A percentile compares a stretch with the other conserved stretches of the same genome.
Conservation (phyloP, 2,113 vertebrate species). For the Condylura cristata region DNA sequence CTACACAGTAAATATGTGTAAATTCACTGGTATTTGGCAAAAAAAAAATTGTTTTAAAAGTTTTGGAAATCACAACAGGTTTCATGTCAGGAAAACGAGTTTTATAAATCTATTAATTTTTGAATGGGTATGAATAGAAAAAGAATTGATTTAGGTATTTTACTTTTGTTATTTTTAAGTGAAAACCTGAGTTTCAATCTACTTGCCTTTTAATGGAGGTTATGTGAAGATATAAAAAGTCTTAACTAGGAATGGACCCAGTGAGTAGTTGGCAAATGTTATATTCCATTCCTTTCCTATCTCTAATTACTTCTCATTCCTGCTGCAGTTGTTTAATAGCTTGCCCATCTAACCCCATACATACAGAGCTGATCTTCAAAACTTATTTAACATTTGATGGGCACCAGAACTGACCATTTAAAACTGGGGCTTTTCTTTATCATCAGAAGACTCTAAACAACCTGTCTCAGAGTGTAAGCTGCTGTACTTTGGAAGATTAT, state of each 20-base stretch:
- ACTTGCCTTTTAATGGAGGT: background rate
- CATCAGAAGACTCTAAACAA: background rate
- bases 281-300: background rate
- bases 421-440: background rate
- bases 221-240: background rate
- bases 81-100: background rate
- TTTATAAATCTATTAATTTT: conserved; percentile 44
- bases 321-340: background rate
- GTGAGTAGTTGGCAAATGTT: background rate
- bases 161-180: background rate
- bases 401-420: background rate
- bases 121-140: background rate
- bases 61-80: conserved; percentile 38
- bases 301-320: background rate
- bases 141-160: background rate
- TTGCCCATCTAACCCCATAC: background rate
- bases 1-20: background rate
- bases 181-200: background rate
- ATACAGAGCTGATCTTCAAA: background rate
- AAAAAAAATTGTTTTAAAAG: background rate
- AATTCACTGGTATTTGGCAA: background rate
- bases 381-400: background rate
- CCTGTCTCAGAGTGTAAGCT: accelerated
- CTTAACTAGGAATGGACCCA: background rate
- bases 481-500: too few relatives aligned